Evolutionary conservation across 2,888 invertebrate species (phyloP).

Genomic region (Limenitis arthemis): DNA sequence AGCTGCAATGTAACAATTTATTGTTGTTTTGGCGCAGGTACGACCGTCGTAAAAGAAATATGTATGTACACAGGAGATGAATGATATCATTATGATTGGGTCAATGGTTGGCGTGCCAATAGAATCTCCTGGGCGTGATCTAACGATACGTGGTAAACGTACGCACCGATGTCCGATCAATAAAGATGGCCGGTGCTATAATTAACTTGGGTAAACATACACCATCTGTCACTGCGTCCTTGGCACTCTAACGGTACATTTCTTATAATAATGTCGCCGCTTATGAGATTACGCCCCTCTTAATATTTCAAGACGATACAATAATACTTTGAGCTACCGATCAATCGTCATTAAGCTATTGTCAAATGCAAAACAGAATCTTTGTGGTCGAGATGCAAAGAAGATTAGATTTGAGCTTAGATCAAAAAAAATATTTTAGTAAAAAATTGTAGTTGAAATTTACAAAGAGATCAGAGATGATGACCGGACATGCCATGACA

Average conservation of each 20-base stretch:
- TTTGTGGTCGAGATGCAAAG: constrained; percentile 39
- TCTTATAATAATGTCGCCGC: constrained; percentile 23
- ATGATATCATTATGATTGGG: constrained; percentile 37
- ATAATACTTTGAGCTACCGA: constrained; percentile 24
- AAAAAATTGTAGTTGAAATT: constrained; percentile 35
- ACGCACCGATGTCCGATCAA: constrained; percentile 48
- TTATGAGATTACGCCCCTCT: constrained; percentile 22
- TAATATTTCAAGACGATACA: constrained; percentile 22
- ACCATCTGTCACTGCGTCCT: constrained; percentile 42
- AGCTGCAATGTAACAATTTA: constrained; percentile 51
- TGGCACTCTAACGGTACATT: constrained; percentile 30
- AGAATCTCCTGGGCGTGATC: constrained; percentile 52
- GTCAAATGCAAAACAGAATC: constrained; percentile 32
- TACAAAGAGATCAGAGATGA: constrained; percentile 55
- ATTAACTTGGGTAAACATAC: constrained; percentile 37
- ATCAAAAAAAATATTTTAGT: constrained; percentile 44
- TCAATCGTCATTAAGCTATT: constrained; percentile 43
- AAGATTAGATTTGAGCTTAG: constrained; percentile 39
- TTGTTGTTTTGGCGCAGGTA: constrained; percentile 47
- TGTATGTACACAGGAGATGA: constrained; percentile 32
- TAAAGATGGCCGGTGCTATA: constrained; percentile 44
- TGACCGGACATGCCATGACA: constrained; percentile 63
- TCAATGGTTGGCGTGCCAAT: constrained; percentile 53
- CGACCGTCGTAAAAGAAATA: constrained; percentile 31
- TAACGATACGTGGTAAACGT: constrained; percentile 34